Evolutionary conservation across 2,113 vertebrate species (phyloP), one percentile per base, ranked within the genome.

Genomic region (Verasper variegatus): DNA sequence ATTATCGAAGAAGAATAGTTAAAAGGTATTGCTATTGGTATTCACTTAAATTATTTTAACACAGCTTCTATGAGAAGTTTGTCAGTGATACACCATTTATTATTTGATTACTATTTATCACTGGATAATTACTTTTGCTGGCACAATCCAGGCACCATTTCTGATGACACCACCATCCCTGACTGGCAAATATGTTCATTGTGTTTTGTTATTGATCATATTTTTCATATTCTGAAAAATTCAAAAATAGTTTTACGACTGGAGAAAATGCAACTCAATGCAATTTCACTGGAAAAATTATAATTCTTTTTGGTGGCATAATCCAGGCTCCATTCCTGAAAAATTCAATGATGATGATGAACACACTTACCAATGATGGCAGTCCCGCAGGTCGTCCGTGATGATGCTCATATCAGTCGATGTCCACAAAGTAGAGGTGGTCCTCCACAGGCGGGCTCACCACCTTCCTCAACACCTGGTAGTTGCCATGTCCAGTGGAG

Each of bases 381-480:
- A n/a, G 10, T 94, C 88, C 49, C 95, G 86, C 18, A 99, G 93
- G 84, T 96, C 95, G n/a, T 93, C 75, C 1, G 93, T 88, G 60
- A 99, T 97, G 88, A 99, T 96, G 76, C 77, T 92, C 55, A 99
- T 93, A 68, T 98, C 96, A n/a, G 0, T 99, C 98, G 6, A 97
- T 96, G 0, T 99, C 97, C 91, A 99, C 97, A 23, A 98, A 98
- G 90, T 95, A 92, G 76, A 99, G 94, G 87, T 97, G 94, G 10
- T 71, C 81, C 67, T 97, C 95, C 0, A 89, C 58, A 1, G 97
- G 97, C 4, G 94, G 91, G 8, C 91, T 96, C 82, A 96, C 96
- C 0, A 97, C 97, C 0, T 94, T 87, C 0, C 93, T 95, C 54
- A 99, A 80, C 74, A 96, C 89, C 83, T 96, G 91, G 77, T 95